Conservation (phyloP, 2,888 invertebrate species). For the Deladenus siricidicola region DNA sequence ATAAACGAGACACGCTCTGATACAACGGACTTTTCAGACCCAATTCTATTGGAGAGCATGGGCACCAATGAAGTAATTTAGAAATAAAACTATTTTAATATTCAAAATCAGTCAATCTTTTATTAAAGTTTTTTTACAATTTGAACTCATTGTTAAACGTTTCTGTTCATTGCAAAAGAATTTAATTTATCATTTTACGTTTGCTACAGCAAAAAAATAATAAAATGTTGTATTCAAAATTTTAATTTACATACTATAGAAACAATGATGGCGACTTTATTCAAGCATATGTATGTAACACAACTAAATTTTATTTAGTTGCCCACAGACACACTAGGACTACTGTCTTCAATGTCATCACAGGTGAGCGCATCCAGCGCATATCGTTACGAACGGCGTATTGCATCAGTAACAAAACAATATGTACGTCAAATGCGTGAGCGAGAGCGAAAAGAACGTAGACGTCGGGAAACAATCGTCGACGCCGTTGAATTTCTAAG, state of each 20-base stretch:
- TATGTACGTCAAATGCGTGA: constrained; percentile 29
- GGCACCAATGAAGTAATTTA: constrained; percentile 26
- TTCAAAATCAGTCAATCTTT: too few species aligned
- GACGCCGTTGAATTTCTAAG: constrained; percentile 34
- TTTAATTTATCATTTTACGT: too few species aligned
- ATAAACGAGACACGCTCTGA: constrained; percentile 34
- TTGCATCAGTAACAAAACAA: constrained; percentile 45
- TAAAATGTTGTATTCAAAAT: too few species aligned
- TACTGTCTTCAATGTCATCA: constrained; percentile 41
- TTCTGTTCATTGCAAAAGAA: too few species aligned
- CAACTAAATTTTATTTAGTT: not conserved
- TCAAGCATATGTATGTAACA: not conserved
- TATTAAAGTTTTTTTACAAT: too few species aligned
- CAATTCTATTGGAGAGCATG: too few species aligned
- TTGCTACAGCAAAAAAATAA: too few species aligned
- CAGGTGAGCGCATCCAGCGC: constrained; percentile 29
- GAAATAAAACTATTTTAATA: too few species aligned
- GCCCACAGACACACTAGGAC: constrained; percentile 22
- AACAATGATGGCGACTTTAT: not conserved
- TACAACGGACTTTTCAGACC: constrained; percentile 6
- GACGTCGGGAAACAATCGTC: constrained; percentile 28
- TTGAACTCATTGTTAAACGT: too few species aligned
- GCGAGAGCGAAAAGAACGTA: constrained; percentile 20
- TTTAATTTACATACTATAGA: too few species aligned
- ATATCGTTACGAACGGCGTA: constrained; percentile 36